Conservation (phyloP, 2,113 vertebrate genomes). For the Electrona antarctica region DNA sequence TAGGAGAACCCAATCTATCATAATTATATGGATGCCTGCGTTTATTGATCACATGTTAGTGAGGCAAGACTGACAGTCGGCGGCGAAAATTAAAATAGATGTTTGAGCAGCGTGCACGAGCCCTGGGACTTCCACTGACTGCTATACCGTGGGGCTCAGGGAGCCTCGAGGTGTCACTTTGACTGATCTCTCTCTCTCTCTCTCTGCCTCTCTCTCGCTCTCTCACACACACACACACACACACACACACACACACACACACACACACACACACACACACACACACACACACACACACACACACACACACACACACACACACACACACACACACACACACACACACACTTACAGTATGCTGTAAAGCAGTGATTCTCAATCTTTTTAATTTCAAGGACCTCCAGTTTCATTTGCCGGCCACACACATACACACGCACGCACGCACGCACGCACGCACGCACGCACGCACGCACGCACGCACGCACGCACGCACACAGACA, state of each 20-base stretch:
- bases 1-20: constrained; percentile 75
- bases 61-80: constrained; percentile 71
- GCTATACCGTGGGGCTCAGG: constrained; percentile 51
- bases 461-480: not conserved
- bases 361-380: not conserved
- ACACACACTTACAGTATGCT: not conserved
- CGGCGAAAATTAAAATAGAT: constrained; percentile 73
- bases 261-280: constrained; percentile 4
- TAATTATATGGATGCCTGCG: constrained; percentile 75
- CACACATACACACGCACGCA: not conserved
- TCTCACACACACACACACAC: constrained; percentile 14
- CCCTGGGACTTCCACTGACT: constrained; percentile 70
- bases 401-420: too few relatives aligned
- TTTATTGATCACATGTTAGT: constrained; percentile 77
- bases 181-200: constrained; percentile 56
- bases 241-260: constrained; percentile 5
- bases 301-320: constrained; percentile 7
- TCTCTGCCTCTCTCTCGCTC: not conserved
- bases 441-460: not conserved
- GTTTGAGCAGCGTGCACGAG: constrained; percentile 60
- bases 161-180: constrained; percentile 67
- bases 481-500: constrained; percentile 1
- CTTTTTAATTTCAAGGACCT: too few relatives aligned
- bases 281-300: constrained; percentile 8
- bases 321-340: not conserved